Conservation (phyloP, 2,797 vertebrate genomes). For the Takifugu ocellatus region DNA sequence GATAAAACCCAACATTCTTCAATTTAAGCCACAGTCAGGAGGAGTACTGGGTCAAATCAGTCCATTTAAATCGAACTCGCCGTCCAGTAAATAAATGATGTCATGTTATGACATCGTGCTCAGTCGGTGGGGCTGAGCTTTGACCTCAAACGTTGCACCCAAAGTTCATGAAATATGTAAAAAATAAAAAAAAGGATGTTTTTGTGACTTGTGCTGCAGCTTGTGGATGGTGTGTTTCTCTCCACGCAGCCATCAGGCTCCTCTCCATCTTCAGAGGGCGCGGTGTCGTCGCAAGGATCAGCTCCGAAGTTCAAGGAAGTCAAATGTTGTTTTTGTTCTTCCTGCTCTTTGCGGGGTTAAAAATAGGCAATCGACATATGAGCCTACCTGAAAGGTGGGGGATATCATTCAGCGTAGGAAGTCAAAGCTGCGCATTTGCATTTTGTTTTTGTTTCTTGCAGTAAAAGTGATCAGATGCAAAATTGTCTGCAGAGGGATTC, state of each 20-base stretch:
- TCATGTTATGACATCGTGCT: neutral
- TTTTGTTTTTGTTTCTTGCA: no score
- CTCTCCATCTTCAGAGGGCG: slow-evolving; percentile 50
- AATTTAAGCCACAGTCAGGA: neutral
- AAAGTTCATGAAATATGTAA: slow-evolving; percentile 45
- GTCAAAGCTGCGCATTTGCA: slow-evolving; percentile 12
- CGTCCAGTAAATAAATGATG: neutral
- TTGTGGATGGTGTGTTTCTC: slow-evolving; percentile 34
- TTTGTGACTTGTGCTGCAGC: slow-evolving; percentile 25
- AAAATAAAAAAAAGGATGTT: no score
- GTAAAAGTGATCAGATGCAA: no score
- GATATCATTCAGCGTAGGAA: slow-evolving; percentile 18
- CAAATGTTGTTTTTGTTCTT: slow-evolving; percentile 34
- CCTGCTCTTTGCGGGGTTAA: slow-evolving; percentile 48
- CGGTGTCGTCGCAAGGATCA: slow-evolving; percentile 60
- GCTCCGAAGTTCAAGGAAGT: slow-evolving; percentile 54
- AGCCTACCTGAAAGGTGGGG: slow-evolving; percentile 26
- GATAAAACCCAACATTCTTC: no score
- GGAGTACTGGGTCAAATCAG: neutral
- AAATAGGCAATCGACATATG: slow-evolving; percentile 28
- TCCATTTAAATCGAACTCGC: neutral
- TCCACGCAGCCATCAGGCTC: slow-evolving; percentile 49
- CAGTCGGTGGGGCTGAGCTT: neutral
- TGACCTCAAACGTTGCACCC: no score
- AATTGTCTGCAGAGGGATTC: no score